These are phyloP conservation scores for Proterorhinus semilunaris DNA, from an alignment of 2,113 vertebrate genomes.

Conservation along the genomic window DNA sequence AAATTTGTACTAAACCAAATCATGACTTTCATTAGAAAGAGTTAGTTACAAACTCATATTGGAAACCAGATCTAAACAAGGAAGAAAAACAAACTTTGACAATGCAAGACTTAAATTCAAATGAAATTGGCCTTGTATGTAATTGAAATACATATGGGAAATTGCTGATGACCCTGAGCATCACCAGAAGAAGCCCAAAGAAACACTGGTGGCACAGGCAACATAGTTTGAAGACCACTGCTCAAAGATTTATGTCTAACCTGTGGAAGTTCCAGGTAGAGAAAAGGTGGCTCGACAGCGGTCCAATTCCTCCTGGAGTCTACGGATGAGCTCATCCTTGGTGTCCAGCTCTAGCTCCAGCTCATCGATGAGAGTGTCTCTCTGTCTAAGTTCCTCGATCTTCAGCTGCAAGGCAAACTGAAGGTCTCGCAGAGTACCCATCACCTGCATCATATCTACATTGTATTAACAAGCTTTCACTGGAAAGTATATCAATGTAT, in stretches of 20 bases:
- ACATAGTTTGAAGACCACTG: too few species aligned
- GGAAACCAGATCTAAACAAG: too few species aligned
- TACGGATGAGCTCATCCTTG: constrained; percentile 80
- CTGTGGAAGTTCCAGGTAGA: constrained; percentile 57
- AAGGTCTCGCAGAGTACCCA: constrained; percentile 79
- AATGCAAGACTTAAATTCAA: too few species aligned
- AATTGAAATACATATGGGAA: too few species aligned
- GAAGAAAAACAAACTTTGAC: too few species aligned
- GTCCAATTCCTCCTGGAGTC: constrained; percentile 78
- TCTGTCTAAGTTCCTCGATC: constrained; percentile 79
- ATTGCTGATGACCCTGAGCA: too few species aligned
- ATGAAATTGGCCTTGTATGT: too few species aligned
- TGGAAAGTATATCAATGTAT: background rate
- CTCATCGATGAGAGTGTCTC: constrained; percentile 79
- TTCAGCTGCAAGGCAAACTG: constrained; percentile 80
- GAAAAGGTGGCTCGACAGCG: constrained; percentile 68
- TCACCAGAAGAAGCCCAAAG: too few species aligned
- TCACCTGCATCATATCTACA: constrained; percentile 40
- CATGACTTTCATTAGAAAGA: too few species aligned
- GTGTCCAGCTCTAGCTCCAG: constrained; percentile 78
- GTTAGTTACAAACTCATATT: too few species aligned
- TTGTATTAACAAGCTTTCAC: background rate
- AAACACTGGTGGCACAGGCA: too few species aligned
- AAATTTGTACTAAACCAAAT: too few species aligned
- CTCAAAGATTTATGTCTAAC: constrained; percentile 36